phyloP scores from a whole-genome alignment of 2,113 vertebrate genomes.

The Malurus elegans region DNA sequence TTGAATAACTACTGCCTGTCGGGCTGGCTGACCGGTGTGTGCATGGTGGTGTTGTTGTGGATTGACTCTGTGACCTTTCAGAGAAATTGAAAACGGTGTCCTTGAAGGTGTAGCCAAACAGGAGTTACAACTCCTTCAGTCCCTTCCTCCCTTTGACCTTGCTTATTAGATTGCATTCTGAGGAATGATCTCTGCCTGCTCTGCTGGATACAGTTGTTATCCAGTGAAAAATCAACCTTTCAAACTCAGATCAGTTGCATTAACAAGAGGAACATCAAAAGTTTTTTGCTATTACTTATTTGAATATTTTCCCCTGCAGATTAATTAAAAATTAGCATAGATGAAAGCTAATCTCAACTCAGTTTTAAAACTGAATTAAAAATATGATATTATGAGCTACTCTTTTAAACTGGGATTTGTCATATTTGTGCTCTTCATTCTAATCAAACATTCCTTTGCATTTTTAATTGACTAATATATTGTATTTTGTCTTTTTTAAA shows the following conservation, averaged over 20 bases:
- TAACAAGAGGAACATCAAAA: not conserved
- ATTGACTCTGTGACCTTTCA: not conserved
- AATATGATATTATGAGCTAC: not conserved
- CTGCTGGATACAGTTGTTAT: not conserved
- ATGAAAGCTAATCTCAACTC: not conserved
- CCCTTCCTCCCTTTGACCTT: conserved; percentile 2
- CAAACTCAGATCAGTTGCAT: not conserved
- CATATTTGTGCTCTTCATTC: not conserved
- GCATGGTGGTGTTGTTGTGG: not conserved
- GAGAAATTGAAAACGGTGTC: not conserved
- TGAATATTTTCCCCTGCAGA: not conserved
- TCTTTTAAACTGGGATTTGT: not conserved
- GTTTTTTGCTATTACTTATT: not conserved
- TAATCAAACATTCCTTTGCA: not conserved
- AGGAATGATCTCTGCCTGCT: not conserved
- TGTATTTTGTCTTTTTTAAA: not conserved
- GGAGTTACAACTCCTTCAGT: not conserved
- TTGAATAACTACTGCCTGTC: accelerated
- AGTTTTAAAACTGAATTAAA: not conserved
- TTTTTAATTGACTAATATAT: not conserved
- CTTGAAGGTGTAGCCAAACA: not conserved
- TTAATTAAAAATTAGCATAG: not conserved
- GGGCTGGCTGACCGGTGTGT: not conserved
- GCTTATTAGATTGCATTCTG: not conserved
- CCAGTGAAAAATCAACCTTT: not conserved